Evolutionary conservation across 2,888 invertebrate genomes (phyloP).

Genomic region (Chloroclysta siterata): DNA sequence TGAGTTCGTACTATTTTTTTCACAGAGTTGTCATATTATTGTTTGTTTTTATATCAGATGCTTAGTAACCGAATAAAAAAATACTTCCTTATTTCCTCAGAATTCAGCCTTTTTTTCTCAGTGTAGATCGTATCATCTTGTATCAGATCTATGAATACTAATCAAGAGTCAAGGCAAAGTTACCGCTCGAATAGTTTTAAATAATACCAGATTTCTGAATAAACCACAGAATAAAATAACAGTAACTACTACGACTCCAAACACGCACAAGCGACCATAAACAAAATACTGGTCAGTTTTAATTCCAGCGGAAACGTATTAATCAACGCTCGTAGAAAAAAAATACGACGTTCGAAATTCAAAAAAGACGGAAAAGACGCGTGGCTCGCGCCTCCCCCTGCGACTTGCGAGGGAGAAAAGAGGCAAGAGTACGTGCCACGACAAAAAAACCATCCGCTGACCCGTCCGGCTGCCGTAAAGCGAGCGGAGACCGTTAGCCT

Average conservation of each 20-base stretch:
- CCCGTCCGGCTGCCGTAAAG: slow-evolving; percentile 76
- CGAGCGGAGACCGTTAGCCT: slow-evolving; percentile 47
- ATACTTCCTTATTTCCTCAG: background rate
- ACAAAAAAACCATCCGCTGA: slow-evolving; percentile 75
- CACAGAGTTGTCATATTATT: too few relatives aligned
- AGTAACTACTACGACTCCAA: background rate
- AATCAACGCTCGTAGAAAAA: slow-evolving; percentile 25
- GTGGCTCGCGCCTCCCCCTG: slow-evolving; percentile 23
- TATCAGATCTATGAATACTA: slow-evolving; percentile 2
- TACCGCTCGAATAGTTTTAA: slow-evolving; percentile 5
- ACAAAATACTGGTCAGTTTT: slow-evolving; percentile 11
- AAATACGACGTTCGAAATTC: slow-evolving; percentile 24
- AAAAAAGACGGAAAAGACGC: slow-evolving; percentile 31
- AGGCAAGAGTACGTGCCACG: slow-evolving; percentile 67
- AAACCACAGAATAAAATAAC: background rate
- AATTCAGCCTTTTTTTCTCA: background rate
- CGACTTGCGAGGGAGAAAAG: slow-evolving; percentile 55
- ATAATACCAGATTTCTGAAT: background rate
- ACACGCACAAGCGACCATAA: background rate
- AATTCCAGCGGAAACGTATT: slow-evolving; percentile 15
- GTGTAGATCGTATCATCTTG: slow-evolving; percentile 10
- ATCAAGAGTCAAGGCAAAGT: slow-evolving; percentile 8
- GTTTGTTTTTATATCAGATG: too few relatives aligned
- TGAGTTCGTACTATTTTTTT: too few relatives aligned
- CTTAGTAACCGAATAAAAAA: too few relatives aligned